Evolutionary conservation across 2,113 vertebrate genomes (phyloP).

Genomic region (Paraplagusia blochii): DNA sequence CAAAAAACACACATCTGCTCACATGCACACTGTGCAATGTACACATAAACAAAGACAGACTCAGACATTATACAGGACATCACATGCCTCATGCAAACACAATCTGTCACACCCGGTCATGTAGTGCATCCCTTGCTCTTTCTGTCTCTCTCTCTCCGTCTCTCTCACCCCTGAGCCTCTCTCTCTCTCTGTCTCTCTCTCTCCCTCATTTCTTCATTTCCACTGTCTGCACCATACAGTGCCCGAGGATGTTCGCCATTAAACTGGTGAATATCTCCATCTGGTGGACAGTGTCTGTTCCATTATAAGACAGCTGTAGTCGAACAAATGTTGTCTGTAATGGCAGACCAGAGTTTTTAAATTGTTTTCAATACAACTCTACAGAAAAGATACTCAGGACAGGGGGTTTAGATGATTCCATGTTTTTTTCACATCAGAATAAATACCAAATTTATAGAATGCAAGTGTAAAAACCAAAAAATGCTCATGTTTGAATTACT

Average conservation of each 20-base stretch:
- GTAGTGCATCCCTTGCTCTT: slow-evolving; percentile 30
- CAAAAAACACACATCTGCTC: slow-evolving; percentile 46
- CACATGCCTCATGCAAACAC: slow-evolving; percentile 63
- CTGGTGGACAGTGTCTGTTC: slow-evolving; percentile 71
- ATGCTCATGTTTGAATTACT: slow-evolving; percentile 59
- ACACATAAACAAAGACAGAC: slow-evolving; percentile 52
- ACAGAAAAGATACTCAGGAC: not conserved
- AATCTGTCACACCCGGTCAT: slow-evolving; percentile 61
- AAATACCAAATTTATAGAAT: too few species aligned
- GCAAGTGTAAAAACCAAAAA: slow-evolving; percentile 49
- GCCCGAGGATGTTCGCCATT: slow-evolving; percentile 36
- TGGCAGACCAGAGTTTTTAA: not conserved
- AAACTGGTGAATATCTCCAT: slow-evolving; percentile 80
- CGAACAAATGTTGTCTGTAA: slow-evolving; percentile 9
- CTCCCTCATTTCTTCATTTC: not conserved
- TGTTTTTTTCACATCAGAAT: not conserved
- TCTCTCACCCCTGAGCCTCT: slow-evolving; percentile 13
- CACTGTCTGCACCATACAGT: slow-evolving; percentile 22
- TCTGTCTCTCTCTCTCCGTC: slow-evolving; percentile 3
- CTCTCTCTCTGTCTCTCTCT: not conserved
- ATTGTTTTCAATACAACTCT: not conserved
- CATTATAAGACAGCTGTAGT: slow-evolving; percentile 1
- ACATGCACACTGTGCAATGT: slow-evolving; percentile 21
- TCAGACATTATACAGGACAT: slow-evolving; percentile 55
- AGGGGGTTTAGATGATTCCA: not conserved